A percentile compares a stretch with the other conserved stretches of the same genome.
These are phyloP conservation scores for Sinelater perroti DNA, from an alignment of 2,888 invertebrate species.

Conservation along the genomic window DNA sequence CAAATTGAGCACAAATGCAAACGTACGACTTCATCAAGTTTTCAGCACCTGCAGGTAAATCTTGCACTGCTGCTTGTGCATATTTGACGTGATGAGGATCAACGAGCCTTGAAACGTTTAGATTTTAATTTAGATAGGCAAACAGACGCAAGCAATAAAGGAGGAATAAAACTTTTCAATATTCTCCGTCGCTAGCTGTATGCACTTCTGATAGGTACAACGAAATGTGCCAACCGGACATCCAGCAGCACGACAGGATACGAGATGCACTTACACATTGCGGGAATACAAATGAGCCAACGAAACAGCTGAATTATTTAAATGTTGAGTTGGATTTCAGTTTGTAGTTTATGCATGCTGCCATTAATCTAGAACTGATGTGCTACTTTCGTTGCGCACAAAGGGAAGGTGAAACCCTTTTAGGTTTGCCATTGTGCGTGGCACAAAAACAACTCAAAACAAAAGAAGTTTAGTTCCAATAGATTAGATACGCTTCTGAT, in stretches of 20 bases:
- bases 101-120: not conserved
- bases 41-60: not conserved
- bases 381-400: too few relatives aligned
- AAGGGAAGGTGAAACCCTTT: too few relatives aligned
- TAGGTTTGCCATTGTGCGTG: too few relatives aligned
- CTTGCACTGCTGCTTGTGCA: not conserved
- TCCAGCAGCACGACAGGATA: too few relatives aligned
- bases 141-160: not conserved
- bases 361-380: too few relatives aligned
- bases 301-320: too few relatives aligned
- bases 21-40: slow-evolving; percentile 11
- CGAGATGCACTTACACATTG: not conserved
- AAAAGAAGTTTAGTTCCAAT: slow-evolving; percentile 3
- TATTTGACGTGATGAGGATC: not conserved
- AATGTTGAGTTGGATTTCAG: too few relatives aligned
- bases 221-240: too few relatives aligned
- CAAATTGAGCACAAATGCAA: slow-evolving; percentile 1
- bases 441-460: not conserved
- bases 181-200: not conserved
- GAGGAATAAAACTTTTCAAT: not conserved
- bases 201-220: not conserved
- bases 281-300: too few relatives aligned
- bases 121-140: slow-evolving; percentile 16
- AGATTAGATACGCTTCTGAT: slow-evolving; percentile 1
- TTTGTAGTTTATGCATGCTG: too few relatives aligned